Conservation (phyloP, 2,797 vertebrate genomes). For the Tapirus indicus region DNA sequence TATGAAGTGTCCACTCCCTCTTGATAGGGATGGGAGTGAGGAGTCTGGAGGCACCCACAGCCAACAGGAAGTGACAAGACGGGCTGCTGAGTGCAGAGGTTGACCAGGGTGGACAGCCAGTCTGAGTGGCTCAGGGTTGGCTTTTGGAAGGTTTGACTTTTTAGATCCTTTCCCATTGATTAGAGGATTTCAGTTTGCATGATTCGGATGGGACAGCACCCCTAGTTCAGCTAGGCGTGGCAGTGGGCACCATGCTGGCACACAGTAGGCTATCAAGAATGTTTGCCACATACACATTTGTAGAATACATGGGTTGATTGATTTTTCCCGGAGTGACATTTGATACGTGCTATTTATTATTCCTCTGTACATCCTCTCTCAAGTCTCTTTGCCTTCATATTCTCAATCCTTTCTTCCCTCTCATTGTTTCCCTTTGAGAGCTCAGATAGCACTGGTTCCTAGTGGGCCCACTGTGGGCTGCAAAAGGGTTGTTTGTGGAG, state of each 20-base stretch:
- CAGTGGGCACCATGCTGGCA: neutral
- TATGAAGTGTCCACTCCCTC: neutral
- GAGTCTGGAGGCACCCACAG: fast-evolving
- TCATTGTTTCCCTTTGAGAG: neutral
- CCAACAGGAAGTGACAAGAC: neutral
- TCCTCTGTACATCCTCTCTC: neutral
- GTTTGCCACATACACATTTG: neutral
- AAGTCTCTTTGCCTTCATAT: neutral
- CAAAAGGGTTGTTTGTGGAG: neutral
- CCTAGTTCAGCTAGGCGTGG: neutral
- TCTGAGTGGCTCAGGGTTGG: neutral
- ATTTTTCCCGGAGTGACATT: neutral
- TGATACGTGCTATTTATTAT: neutral
- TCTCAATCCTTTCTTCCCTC: neutral
- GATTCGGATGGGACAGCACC: neutral
- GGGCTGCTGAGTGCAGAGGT: neutral
- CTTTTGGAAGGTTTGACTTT: neutral
- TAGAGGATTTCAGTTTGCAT: neutral
- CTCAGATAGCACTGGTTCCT: neutral
- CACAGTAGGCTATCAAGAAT: fast-evolving
- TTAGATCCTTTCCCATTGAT: neutral
- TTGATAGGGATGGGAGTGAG: neutral
- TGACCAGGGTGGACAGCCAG: neutral
- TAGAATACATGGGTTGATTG: neutral
- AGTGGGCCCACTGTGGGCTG: neutral